Evolutionary conservation across 2,797 vertebrate genomes (phyloP), one percentile per base, ranked within the genome.

Genomic region (Glyptemys insculpta): DNA sequence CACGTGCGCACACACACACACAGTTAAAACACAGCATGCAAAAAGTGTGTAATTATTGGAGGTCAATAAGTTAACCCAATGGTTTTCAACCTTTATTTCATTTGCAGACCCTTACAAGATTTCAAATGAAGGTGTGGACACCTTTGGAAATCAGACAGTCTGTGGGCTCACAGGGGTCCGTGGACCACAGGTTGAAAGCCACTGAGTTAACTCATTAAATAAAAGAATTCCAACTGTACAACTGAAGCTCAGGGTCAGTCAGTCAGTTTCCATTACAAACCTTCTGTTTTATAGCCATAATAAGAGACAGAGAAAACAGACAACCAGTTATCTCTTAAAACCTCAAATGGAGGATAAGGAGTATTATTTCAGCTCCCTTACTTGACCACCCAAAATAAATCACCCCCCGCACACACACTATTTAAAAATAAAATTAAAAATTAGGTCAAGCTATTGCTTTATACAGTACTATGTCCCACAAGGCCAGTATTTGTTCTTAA

Each of bases 401-500:
- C 59, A 18, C 56, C 23, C 5, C 23, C 12, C 10, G 34, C 0
- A 1, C 18, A 21, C 12, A 59, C 57, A 34, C 29, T 31, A 62
- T 34, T 62, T 34, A 34, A 14, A 44, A 76, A 12, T 25, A 27
- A 74, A 27, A 37, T 41, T 47, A 49, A 49, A 47, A 49, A 47
- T 21, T 68, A 37, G 12, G 25, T 12, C 41, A 47, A 47, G 72
- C 72, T 27, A 47, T 16, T 31, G 25, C 8, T 47, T 78, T 49
- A 50, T 50, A 50, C 50, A 50, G 15, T 50, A 78, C 2, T 78
- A 29, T 47, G 27, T 49, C 27, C 7, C 41, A 76, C 12, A 47
- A 76, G 41, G 15, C 11, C 41, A 47, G 25, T 12, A 41, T 25
- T 47, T 44, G 41, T 27, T 76, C 41, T 76, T 27, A 47, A 76